These are phyloP conservation scores for Trinorchestia longiramus DNA, from an alignment of 1,140 invertebrate genomes.

Conservation along the genomic window DNA sequence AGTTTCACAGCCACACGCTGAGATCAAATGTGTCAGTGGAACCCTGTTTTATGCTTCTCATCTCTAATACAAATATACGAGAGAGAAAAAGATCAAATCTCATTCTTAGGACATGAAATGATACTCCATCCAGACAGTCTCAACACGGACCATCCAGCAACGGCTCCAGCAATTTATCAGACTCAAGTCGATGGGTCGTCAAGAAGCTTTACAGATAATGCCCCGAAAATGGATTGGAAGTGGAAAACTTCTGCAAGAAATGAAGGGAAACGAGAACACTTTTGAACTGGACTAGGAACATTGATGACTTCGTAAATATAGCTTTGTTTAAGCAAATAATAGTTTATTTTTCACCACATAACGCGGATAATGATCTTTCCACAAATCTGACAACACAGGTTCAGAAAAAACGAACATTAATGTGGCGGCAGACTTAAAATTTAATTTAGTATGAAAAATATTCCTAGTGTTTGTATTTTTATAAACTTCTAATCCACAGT, in stretches of 20 bases:
- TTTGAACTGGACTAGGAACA: too few relatives aligned
- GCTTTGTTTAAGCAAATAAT: too few relatives aligned
- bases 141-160: neutral
- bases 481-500: too few relatives aligned
- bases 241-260: neutral
- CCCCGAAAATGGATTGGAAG: neutral
- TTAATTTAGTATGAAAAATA: too few relatives aligned
- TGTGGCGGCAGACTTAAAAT: too few relatives aligned
- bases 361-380: too few relatives aligned
- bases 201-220: neutral
- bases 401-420: too few relatives aligned
- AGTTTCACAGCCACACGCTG: neutral
- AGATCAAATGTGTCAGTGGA: neutral
- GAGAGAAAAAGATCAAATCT: neutral
- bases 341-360: too few relatives aligned
- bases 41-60: neutral
- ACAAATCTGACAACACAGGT: too few relatives aligned
- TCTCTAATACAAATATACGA: neutral
- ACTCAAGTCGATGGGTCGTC: neutral
- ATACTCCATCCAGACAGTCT: neutral
- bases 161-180: neutral
- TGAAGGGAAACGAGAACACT: neutral
- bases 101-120: neutral
- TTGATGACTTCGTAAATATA: neutral
- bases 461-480: too few relatives aligned